Conservation (phyloP, 1,140 invertebrate species). For the Drosophila erecta region DNA sequence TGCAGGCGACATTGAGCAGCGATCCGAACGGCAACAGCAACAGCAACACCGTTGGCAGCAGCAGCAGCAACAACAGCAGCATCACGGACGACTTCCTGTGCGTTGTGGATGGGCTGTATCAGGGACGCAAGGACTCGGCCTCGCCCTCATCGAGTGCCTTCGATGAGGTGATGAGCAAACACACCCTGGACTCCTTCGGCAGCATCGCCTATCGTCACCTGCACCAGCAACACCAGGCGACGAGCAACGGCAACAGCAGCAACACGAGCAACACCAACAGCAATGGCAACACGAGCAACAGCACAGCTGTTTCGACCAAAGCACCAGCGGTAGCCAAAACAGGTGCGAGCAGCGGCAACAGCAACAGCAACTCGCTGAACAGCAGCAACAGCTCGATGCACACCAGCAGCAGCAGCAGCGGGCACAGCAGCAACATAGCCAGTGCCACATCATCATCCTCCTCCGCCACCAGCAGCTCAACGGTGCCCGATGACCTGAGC, state of each 20-base stretch:
- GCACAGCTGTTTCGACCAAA: background rate
- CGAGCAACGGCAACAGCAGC: conserved; percentile 56
- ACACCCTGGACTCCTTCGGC: conserved; percentile 72
- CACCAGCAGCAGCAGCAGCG: conserved; percentile 50
- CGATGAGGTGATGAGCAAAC: conserved; percentile 76
- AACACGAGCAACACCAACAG: conserved; percentile 32
- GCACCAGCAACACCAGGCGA: conserved; percentile 52
- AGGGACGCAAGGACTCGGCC: conserved; percentile 55
- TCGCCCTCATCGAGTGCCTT: conserved; percentile 73
- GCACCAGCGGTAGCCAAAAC: background rate
- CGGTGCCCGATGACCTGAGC: conserved; percentile 60
- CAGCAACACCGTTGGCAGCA: conserved; percentile 18
- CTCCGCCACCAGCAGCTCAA: conserved; percentile 41
- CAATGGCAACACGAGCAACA: conserved; percentile 19
- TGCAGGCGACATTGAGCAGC: conserved; percentile 43
- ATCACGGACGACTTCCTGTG: conserved; percentile 64
- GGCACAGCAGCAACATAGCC: conserved; percentile 39
- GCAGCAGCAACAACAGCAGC: conserved; percentile 34
- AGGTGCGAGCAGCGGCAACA: conserved; percentile 36
- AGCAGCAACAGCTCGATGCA: conserved; percentile 68
- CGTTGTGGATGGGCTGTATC: conserved; percentile 66
- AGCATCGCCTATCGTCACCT: conserved; percentile 73
- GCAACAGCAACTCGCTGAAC: conserved; percentile 57
- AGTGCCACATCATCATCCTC: conserved; percentile 12
- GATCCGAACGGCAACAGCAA: conserved; percentile 46